These are phyloP conservation scores for Elephantulus edwardii DNA, from an alignment of 2,113 vertebrate genomes.

Conservation along the genomic window DNA sequence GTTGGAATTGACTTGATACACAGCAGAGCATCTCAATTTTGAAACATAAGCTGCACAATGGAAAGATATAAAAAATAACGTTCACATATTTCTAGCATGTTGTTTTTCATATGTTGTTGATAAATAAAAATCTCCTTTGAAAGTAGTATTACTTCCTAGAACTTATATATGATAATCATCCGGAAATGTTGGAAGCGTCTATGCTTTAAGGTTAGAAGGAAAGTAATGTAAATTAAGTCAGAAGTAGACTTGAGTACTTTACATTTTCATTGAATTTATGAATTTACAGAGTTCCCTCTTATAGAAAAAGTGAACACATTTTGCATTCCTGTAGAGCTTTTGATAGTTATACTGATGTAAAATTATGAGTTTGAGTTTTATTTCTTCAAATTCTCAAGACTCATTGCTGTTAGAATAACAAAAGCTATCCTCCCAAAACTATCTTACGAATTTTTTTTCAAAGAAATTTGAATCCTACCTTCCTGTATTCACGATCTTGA, in stretches of 20 bases:
- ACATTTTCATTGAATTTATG: constrained; percentile 9
- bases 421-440: background rate
- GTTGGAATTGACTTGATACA: background rate
- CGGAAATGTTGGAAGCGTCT: constrained; percentile 28
- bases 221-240: background rate
- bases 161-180: background rate
- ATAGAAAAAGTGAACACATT: constrained; percentile 10
- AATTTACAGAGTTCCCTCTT: constrained; percentile 25
- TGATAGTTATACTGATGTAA: constrained; percentile 36
- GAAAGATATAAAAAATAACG: constrained; percentile 10
- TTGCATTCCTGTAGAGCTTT: background rate
- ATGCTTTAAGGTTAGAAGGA: background rate
- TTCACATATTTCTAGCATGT: constrained; percentile 15
- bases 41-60: constrained; percentile 20
- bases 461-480: constrained; percentile 33
- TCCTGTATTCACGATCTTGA: background rate
- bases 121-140: constrained; percentile 42
- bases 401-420: constrained; percentile 41
- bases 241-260: background rate
- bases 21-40: background rate
- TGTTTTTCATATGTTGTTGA: constrained; percentile 11
- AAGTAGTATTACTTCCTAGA: background rate
- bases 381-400: background rate
- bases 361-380: constrained; percentile 29
- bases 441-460: constrained; percentile 24